A percentile compares a stretch with the other conserved stretches of the same genome.
These are phyloP conservation scores for Muscicapa comitata DNA, from an alignment of 2,797 vertebrate genomes.

Conservation along the genomic window DNA sequence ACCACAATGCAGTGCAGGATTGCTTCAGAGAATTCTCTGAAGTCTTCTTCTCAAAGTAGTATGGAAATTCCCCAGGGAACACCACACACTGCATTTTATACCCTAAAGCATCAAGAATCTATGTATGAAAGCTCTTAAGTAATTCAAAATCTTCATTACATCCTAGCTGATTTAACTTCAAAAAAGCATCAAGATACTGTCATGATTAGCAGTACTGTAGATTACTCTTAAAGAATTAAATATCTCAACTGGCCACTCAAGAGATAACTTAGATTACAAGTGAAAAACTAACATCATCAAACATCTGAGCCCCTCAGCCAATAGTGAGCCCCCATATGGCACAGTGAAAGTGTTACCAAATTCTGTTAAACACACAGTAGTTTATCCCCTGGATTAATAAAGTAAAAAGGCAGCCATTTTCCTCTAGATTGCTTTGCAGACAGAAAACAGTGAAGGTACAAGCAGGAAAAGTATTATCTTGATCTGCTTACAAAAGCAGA, in stretches of 20 bases:
- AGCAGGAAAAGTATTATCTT: conserved; percentile 21
- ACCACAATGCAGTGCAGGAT: background rate
- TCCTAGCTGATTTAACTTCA: background rate
- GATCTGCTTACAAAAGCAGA: conserved; percentile 58
- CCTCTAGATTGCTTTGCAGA: background rate
- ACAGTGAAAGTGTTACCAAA: background rate
- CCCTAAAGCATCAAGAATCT: background rate
- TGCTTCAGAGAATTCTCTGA: background rate
- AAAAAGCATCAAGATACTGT: background rate
- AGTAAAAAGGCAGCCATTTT: background rate
- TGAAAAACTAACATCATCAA: background rate
- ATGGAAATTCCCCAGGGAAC: background rate
- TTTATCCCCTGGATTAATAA: background rate
- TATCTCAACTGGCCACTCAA: background rate
- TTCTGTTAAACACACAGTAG: background rate
- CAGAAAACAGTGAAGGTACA: background rate
- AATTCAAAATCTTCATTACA: background rate
- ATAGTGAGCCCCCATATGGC: background rate
- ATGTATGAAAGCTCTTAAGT: background rate
- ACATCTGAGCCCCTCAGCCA: background rate
- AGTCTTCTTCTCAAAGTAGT: background rate
- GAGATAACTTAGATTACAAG: background rate
- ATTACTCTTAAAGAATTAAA: background rate
- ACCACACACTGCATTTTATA: background rate
- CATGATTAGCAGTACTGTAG: background rate